These are phyloP conservation scores for Sarotherodon lohbergeri DNA, from an alignment of 2,113 vertebrate genomes.

Conservation along the genomic window DNA sequence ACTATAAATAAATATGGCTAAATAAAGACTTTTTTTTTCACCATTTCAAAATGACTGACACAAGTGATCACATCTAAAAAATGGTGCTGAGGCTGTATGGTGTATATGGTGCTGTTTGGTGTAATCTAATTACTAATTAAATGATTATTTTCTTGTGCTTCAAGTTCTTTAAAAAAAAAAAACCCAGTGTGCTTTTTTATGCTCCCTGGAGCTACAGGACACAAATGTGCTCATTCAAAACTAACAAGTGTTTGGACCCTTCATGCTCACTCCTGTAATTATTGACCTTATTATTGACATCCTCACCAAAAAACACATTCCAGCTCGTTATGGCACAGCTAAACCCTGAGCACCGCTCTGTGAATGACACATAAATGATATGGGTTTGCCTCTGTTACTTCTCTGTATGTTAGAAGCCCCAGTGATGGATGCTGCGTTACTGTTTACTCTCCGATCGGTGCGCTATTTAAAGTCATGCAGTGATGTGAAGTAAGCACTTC, in stretches of 20 bases:
- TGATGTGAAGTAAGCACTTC: background rate
- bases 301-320: background rate
- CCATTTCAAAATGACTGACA: background rate
- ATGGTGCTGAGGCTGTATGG: background rate
- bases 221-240: background rate
- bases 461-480: rapidly evolving
- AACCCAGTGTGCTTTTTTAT: background rate
- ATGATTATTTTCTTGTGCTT: background rate
- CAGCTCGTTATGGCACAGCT: background rate
- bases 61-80: background rate
- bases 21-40: background rate
- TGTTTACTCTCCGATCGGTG: background rate
- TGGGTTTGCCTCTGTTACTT: background rate
- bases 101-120: background rate
- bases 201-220: background rate
- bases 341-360: background rate
- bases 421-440: rapidly evolving
- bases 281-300: background rate
- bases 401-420: background rate
- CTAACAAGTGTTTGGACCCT: background rate
- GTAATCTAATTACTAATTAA: background rate
- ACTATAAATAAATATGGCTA: background rate
- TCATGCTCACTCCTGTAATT: background rate
- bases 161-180: background rate
- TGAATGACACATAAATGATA: background rate